Evolutionary conservation across 2,797 vertebrate genomes (phyloP).

Genomic region (Avahi laniger): DNA sequence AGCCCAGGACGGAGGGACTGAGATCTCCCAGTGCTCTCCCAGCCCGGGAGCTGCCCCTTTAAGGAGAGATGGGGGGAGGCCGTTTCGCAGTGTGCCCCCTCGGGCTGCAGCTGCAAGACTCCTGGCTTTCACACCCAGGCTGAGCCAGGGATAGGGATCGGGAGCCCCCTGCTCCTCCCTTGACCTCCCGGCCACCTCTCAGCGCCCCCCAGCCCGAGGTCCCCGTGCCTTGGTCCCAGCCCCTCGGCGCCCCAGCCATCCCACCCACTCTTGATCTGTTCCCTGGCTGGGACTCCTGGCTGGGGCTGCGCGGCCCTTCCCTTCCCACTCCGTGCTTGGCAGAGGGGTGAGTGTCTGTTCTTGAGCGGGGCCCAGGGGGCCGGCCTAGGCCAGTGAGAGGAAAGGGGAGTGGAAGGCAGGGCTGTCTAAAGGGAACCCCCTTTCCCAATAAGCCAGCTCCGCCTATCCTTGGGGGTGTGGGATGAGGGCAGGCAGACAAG

Average conservation of each 20-base stretch:
- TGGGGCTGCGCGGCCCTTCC: conserved; percentile 48
- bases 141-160: neutral
- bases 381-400: conserved; percentile 45
- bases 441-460: conserved; percentile 36
- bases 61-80: neutral
- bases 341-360: conserved; percentile 71
- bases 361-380: conserved; percentile 59
- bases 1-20: neutral
- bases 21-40: neutral
- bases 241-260: neutral
- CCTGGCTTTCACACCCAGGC: neutral
- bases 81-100: neutral
- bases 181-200: conserved; percentile 47
- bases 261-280: conserved; percentile 60
- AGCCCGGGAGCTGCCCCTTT: neutral
- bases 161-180: neutral
- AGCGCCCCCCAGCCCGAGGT: neutral
- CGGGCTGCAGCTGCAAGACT: neutral
- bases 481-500: neutral
- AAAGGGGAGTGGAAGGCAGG: conserved; percentile 21
- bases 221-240: conserved; percentile 14
- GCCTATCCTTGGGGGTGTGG: neutral
- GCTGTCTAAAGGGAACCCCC: conserved; percentile 53
- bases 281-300: conserved; percentile 74
- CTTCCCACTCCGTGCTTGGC: conserved; percentile 78